Evolutionary conservation across 2,888 invertebrate species (phyloP).

Genomic region (Hypercompe scribonia): DNA sequence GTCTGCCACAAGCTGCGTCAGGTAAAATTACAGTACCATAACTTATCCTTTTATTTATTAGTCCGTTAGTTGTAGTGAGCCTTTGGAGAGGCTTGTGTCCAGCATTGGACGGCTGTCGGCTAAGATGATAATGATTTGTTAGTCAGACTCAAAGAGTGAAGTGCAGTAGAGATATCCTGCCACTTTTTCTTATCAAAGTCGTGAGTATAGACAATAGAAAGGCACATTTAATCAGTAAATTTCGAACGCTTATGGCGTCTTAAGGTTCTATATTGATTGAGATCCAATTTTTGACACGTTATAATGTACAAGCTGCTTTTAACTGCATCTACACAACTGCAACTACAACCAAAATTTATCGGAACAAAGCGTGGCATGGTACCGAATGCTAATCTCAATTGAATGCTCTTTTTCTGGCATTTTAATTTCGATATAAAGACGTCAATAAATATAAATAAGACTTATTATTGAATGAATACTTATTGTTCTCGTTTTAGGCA

Average conservation of each 20-base stretch:
- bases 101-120: too few species aligned
- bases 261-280: too few species aligned
- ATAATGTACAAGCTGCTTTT: too few species aligned
- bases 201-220: background rate
- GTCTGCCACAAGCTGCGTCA: too few species aligned
- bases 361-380: too few species aligned
- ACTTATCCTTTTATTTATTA: background rate
- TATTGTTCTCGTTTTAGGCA: conserved; percentile 53
- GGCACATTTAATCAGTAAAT: background rate
- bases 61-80: too few species aligned
- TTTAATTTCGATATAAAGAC: background rate
- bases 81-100: too few species aligned
- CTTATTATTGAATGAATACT: background rate
- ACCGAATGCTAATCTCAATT: background rate
- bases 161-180: background rate
- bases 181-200: background rate
- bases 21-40: background rate
- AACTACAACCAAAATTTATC: too few species aligned
- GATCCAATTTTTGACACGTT: too few species aligned
- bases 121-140: background rate
- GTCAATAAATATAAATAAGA: background rate
- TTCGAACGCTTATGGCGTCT: background rate
- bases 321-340: too few species aligned
- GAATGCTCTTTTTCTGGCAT: background rate
- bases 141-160: background rate